Conservation (phyloP, 37 sponge, comb jelly and placozoan genomes). For the Theonella swinhoei region DNA sequence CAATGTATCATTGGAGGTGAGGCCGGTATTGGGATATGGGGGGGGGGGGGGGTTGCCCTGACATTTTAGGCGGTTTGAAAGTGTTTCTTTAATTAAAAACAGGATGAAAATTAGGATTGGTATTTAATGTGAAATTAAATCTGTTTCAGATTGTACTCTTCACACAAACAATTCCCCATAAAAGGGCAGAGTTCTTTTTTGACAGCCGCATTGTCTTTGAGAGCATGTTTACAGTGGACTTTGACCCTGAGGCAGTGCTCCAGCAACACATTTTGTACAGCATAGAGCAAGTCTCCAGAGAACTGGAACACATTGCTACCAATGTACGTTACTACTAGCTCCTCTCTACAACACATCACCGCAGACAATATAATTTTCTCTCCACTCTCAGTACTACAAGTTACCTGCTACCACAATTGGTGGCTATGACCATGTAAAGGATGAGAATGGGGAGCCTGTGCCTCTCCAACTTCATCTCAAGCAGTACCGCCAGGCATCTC, state of each 20-base stretch:
- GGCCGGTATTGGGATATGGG: no score
- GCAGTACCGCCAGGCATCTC: slow-evolving; percentile 23
- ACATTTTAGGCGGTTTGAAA: no score
- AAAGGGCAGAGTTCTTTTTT: slow-evolving; percentile 45
- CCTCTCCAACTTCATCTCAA: slow-evolving; percentile 24
- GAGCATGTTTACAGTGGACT: slow-evolving; percentile 15
- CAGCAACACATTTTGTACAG: slow-evolving; percentile 7
- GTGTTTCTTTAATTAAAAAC: no score
- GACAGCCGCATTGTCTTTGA: slow-evolving; percentile 28
- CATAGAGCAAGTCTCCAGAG: neutral
- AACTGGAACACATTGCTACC: slow-evolving; percentile 3
- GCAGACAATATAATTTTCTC: neutral
- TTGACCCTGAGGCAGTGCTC: neutral
- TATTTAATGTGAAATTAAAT: no score
- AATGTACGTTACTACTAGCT: neutral
- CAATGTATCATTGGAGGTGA: no score
- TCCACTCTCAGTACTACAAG: slow-evolving; percentile 38
- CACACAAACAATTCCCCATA: slow-evolving; percentile 4
- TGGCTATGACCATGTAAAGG: slow-evolving; percentile 30
- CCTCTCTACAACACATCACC: neutral
- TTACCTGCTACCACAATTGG: slow-evolving; percentile 42
- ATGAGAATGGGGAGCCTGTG: slow-evolving; percentile 1
- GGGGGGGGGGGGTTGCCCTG: no score
- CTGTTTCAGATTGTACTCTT: slow-evolving; percentile 23
- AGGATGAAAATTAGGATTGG: no score